Evolutionary conservation across 2,888 invertebrate species (phyloP).

Genomic region (Apomyelois bistriatella): DNA sequence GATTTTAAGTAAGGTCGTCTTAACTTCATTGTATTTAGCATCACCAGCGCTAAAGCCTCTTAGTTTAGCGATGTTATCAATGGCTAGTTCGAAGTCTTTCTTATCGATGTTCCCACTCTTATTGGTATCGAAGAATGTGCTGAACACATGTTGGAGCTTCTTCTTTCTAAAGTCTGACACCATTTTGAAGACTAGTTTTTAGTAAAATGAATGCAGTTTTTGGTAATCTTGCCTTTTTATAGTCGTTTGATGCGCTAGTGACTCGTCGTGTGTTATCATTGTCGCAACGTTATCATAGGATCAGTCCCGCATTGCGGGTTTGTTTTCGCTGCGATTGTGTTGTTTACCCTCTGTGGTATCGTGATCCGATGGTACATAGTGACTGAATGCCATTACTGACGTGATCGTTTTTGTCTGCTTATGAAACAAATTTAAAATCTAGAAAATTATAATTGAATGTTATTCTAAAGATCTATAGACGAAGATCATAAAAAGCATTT

Average conservation of each 20-base stretch:
- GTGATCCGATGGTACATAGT: conserved; percentile 5
- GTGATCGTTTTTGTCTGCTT: not conserved
- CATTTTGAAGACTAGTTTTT: conserved; percentile 51
- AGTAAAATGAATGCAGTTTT: conserved; percentile 1
- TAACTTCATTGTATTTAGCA: conserved; percentile 86
- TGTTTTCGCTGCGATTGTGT: conserved; percentile 4
- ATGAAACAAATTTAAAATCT: too few relatives aligned
- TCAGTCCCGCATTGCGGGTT: conserved; percentile 6
- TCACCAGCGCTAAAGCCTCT: conserved; percentile 88
- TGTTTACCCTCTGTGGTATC: not conserved
- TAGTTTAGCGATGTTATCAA: conserved; percentile 89
- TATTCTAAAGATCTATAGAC: too few relatives aligned
- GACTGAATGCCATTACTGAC: not conserved
- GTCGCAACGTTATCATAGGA: conserved; percentile 4
- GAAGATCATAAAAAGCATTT: too few relatives aligned
- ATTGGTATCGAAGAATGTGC: conserved; percentile 93
- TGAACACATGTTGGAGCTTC: conserved; percentile 92
- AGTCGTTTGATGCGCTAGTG: not conserved
- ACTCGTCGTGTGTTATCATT: conserved; percentile 3
- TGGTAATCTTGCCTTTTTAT: not conserved
- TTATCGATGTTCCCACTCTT: conserved; percentile 92
- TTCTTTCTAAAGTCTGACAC: conserved; percentile 94
- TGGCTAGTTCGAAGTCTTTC: conserved; percentile 91
- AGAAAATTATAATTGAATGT: too few relatives aligned
- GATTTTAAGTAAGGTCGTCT: conserved; percentile 86